Base-by-base conservation (phyloP, 2,113 vertebrate genomes). In the Labeo catla region DNA sequence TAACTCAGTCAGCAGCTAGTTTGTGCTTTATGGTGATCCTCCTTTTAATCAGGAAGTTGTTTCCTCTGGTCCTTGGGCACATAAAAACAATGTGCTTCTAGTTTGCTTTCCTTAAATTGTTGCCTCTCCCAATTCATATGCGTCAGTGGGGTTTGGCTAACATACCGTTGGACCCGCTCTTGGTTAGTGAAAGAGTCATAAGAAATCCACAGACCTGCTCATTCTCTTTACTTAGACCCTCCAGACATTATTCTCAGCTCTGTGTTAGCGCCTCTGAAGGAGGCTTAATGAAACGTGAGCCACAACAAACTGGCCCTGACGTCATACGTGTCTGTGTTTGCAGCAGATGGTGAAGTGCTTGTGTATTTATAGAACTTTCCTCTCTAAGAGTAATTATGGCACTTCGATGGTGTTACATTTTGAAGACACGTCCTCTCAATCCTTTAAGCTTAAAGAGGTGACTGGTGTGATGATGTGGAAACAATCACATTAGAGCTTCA, bases 231-330 rank as follows among this genome's bases (percentile, higher is more conserved):
- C 79, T 88, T 59, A 68, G 52, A 63, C 77, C 28, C 81, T 77
- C 76, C 49, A 87, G 85, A 74, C 81, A 85, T 84, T 80, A 82
- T 85, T 85, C 86, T 85, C 78, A 77, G 86, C 83, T 72, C 85
- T 8, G 47, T 66, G 61, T 70, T 57, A 57, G 57, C 50, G 80
- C 57, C 74, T 76, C 61, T 36, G 70, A 87, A 85, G 52, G 8
- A 68, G 59, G 70, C 54, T 84, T 89, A 88, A 90, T 84, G 84
- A 88, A 89, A 89, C 43, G 10, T 15, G 61, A 86, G 50, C 86
- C 86, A 89, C 90, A 86, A 89, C 89, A 90, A 85, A 89, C 88
- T 65, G 3, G n/a, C 47, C 76, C 73, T 90, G 90, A 90, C 89
- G 88, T 91, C 90, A 90, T 74, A 34, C 16, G 43, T 49, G 63